Evolutionary conservation across 2,797 vertebrate species (phyloP).

Genomic region (Sarcoramphus papa): DNA sequence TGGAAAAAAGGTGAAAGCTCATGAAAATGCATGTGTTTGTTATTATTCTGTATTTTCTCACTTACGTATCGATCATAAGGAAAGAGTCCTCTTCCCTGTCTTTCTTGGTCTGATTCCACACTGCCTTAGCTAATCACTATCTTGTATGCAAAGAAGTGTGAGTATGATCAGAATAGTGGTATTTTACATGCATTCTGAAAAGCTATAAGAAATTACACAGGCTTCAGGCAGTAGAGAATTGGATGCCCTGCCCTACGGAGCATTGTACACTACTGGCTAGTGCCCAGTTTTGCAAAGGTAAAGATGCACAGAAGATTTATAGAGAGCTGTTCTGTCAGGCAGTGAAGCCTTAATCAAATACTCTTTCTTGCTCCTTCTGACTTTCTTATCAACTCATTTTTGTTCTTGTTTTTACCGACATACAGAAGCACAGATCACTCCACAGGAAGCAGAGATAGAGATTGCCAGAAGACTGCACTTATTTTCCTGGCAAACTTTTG

Average conservation of each 20-base stretch:
- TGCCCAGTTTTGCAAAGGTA: neutral
- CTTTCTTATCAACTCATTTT: neutral
- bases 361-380: neutral
- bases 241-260: neutral
- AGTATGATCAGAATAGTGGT: neutral
- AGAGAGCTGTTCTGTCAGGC: neutral
- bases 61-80: neutral
- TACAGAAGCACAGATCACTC: neutral
- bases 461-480: neutral
- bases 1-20: neutral
- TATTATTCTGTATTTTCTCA: neutral
- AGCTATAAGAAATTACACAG: neutral
- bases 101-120: neutral
- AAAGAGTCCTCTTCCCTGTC: neutral
- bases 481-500: neutral
- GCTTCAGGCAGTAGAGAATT: neutral
- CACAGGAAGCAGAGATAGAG: neutral
- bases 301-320: neutral
- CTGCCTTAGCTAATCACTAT: neutral
- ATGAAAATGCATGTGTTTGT: neutral
- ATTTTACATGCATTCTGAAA: neutral
- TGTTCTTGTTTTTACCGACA: neutral
- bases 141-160: neutral
- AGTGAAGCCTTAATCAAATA: neutral
- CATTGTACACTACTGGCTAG: neutral